A percentile compares a stretch with the other conserved stretches of the same genome.
Evolutionary conservation across 2,797 vertebrate genomes (phyloP).

Genomic region (Hydrophis major): DNA sequence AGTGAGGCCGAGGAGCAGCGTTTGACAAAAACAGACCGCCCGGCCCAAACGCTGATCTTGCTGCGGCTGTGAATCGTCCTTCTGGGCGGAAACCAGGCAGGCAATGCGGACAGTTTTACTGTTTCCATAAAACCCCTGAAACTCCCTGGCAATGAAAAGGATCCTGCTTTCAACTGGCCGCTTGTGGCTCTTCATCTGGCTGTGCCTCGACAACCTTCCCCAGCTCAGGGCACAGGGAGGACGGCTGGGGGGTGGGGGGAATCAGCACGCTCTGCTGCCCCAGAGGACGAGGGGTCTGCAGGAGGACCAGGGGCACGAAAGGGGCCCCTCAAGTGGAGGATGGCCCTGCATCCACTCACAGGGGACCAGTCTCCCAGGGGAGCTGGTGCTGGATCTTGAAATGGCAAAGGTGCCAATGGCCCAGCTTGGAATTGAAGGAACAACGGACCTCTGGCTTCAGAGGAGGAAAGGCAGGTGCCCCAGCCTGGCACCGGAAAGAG

Average conservation of each 20-base stretch:
- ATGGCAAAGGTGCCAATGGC: background rate
- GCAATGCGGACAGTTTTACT: constrained; percentile 17
- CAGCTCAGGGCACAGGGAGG: too few relatives aligned
- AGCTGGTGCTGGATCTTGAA: background rate
- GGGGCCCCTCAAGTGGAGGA: background rate
- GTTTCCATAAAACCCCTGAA: constrained; percentile 20
- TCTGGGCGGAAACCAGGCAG: constrained; percentile 32
- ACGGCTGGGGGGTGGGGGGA: background rate
- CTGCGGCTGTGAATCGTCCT: background rate
- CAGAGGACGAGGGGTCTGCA: background rate
- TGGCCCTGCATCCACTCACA: background rate
- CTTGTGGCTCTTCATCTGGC: background rate
- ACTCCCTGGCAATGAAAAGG: constrained; percentile 10
- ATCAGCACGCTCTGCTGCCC: background rate
- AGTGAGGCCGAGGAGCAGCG: constrained; percentile 8
- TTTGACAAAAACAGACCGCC: constrained; percentile 5
- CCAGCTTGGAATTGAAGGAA: background rate
- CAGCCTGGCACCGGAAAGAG: background rate
- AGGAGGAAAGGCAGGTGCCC: background rate
- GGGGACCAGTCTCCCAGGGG: too few relatives aligned
- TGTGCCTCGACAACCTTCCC: background rate
- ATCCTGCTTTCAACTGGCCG: background rate
- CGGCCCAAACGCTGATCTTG: constrained; percentile 4
- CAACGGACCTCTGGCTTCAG: background rate
- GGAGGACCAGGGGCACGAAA: background rate